A percentile compares a stretch with the other conserved stretches of the same genome.
phyloP scores from a whole-genome alignment of 1,140 invertebrate species.

The Eueides isabella region DNA sequence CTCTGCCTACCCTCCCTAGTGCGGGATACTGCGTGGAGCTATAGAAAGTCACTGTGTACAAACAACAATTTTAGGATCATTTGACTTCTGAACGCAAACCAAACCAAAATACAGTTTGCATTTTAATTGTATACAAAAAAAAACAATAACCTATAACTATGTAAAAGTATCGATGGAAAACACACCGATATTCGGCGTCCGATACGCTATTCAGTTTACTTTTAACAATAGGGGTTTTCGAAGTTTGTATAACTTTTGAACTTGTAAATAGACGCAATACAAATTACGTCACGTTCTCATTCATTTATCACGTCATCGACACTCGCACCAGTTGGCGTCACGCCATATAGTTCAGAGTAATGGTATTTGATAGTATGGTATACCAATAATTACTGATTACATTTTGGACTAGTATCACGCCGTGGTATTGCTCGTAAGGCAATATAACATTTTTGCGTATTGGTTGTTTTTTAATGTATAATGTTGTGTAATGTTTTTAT shows the following conservation, averaged over 20 bases:
- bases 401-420: neutral
- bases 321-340: constrained; percentile 24
- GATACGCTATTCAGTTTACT: neutral
- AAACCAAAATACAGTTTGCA: neutral
- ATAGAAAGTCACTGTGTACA: no score
- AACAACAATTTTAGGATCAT: neutral
- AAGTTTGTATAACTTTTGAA: constrained; percentile 6
- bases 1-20: no score
- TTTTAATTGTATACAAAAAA: constrained; percentile 2
- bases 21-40: no score
- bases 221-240: neutral
- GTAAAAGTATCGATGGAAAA: neutral
- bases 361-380: constrained; percentile 21
- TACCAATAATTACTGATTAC: constrained; percentile 27
- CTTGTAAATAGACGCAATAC: constrained; percentile 12
- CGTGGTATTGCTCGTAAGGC: neutral
- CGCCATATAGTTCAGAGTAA: constrained; percentile 23
- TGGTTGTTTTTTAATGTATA: no score
- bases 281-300: constrained; percentile 13
- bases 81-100: neutral
- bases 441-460: neutral
- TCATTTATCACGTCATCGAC: constrained; percentile 30
- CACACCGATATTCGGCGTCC: neutral
- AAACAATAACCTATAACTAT: neutral
- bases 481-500: no score